Evolutionary conservation across 2,888 invertebrate genomes (phyloP).

Genomic region (Callinectes sapidus): DNA sequence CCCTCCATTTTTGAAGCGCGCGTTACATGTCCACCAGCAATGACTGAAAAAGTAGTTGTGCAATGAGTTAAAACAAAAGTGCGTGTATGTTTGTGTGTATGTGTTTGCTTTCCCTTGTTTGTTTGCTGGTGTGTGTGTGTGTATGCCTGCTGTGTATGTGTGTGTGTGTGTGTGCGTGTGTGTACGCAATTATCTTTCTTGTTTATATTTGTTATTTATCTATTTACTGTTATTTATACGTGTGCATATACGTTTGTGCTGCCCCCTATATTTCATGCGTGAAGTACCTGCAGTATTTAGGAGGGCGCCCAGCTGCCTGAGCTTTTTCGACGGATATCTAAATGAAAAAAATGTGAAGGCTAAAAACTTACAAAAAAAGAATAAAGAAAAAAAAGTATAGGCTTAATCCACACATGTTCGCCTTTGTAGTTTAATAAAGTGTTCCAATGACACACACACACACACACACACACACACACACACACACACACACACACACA

Average conservation of each 20-base stretch:
- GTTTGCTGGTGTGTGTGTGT: neutral
- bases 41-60: neutral
- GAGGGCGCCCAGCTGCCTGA: neutral
- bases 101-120: neutral
- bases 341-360: neutral
- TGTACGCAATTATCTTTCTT: neutral
- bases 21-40: neutral
- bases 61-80: neutral
- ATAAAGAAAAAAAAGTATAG: neutral
- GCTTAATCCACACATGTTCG: neutral
- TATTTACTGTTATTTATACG: neutral
- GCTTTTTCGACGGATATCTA: neutral
- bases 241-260: neutral
- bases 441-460: neutral
- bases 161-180: constrained; percentile 17
- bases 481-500: constrained; percentile 25
- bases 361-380: neutral
- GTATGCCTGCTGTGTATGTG: neutral
- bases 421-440: neutral
- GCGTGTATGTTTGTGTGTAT: neutral
- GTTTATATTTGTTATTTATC: neutral
- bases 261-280: neutral
- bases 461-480: constrained; percentile 11
- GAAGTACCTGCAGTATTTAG: neutral
- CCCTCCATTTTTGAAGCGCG: neutral